These are phyloP conservation scores for Brachyhypopomus gauderio DNA, from an alignment of 2,113 vertebrate genomes.

Conservation along the genomic window DNA sequence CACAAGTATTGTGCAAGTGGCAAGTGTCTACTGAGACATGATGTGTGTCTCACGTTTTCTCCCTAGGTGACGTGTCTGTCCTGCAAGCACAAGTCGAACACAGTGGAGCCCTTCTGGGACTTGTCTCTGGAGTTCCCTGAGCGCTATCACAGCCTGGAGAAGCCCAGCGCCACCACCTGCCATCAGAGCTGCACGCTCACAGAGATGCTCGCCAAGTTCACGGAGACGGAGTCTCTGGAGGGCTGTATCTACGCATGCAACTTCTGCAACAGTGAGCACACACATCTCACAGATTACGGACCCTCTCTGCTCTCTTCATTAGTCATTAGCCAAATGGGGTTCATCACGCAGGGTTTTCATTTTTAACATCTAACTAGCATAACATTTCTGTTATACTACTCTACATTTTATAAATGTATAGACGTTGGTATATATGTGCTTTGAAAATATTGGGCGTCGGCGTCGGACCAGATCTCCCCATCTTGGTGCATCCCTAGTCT, in stretches of 20 bases:
- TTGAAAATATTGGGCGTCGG: no score
- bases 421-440: no score
- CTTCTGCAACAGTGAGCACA: slow-evolving; percentile 94
- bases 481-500: no score
- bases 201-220: slow-evolving; percentile 98
- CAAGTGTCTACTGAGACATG: neutral
- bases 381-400: no score
- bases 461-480: no score
- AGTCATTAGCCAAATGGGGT: no score
- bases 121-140: slow-evolving; percentile 96
- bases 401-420: no score
- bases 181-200: slow-evolving; percentile 91
- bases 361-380: no score
- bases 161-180: slow-evolving; percentile 72
- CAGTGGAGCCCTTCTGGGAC: slow-evolving; percentile 98
- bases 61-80: slow-evolving; percentile 93
- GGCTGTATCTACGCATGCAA: slow-evolving; percentile 97
- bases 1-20: no score
- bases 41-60: slow-evolving; percentile 21
- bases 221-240: slow-evolving; percentile 95
- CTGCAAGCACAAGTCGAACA: slow-evolving; percentile 97
- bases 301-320: no score
- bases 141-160: slow-evolving; percentile 89
- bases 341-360: no score
- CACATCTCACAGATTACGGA: neutral